Evolutionary conservation across 2,888 invertebrate species (phyloP).

Genomic region (Icerya purchasi): DNA sequence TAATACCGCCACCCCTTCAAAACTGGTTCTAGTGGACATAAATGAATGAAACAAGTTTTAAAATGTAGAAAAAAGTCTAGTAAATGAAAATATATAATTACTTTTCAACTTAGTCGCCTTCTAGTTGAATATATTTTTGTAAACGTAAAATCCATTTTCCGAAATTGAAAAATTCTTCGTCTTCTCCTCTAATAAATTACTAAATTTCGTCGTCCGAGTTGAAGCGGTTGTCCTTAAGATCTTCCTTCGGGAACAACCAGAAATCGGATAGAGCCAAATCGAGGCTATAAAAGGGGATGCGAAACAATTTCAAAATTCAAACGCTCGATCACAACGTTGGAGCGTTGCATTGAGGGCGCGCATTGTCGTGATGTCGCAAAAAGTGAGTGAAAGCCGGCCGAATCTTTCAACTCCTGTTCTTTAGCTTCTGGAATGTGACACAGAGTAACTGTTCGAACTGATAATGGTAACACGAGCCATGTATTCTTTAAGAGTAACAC

Average conservation of each 20-base stretch:
- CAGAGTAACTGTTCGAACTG: too few relatives aligned
- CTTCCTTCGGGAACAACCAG: too few relatives aligned
- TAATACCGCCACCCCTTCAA: background rate
- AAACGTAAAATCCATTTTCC: background rate
- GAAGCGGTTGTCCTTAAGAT: constrained; percentile 11
- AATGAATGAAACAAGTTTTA: background rate
- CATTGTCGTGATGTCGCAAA: constrained; percentile 1
- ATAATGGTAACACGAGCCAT: too few relatives aligned
- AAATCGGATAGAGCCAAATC: constrained; percentile 3
- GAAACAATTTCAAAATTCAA: background rate
- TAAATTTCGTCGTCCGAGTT: constrained; percentile 22
- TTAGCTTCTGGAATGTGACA: background rate
- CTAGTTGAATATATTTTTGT: background rate
- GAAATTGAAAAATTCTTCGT: background rate
- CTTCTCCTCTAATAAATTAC: constrained; percentile 12
- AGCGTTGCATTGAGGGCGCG: background rate
- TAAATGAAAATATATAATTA: background rate
- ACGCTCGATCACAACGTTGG: background rate
- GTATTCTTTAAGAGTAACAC: too few relatives aligned
- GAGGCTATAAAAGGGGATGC: constrained; percentile 1
- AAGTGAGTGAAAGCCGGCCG: background rate
- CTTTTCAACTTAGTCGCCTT: background rate
- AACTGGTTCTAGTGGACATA: background rate
- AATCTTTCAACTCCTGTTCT: background rate
- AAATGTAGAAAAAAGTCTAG: background rate